Conservation (phyloP, 1,140 invertebrate species). For the Periplaneta americana region DNA sequence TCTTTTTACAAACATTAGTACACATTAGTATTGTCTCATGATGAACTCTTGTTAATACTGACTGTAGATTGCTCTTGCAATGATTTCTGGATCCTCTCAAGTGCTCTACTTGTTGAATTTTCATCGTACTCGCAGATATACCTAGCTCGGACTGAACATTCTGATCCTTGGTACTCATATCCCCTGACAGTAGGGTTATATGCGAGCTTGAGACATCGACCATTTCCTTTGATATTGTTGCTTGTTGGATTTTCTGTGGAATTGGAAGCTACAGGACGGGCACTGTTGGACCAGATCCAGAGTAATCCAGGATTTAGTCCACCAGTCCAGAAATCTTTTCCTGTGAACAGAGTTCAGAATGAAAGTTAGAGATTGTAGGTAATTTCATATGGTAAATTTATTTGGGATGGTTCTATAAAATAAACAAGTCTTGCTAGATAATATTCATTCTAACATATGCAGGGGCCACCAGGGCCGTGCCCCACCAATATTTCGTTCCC, state of each 20-base stretch:
- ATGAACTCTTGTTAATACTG: no score
- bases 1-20: no score
- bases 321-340: conserved; percentile 71
- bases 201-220: conserved; percentile 52
- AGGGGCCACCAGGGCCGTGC: no score
- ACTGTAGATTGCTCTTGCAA: neutral
- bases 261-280: conserved; percentile 52
- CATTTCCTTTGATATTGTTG: conserved; percentile 39
- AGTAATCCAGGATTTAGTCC: conserved; percentile 75
- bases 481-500: no score
- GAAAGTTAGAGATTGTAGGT: neutral
- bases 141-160: conserved; percentile 56
- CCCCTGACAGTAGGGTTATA: conserved; percentile 52
- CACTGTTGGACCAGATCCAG: conserved; percentile 80
- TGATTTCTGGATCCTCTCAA: conserved; percentile 46
- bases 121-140: conserved; percentile 68
- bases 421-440: no score
- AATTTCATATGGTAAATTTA: neutral
- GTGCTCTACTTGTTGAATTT: conserved; percentile 60
- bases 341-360: conserved; percentile 32
- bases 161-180: conserved; percentile 64
- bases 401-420: no score
- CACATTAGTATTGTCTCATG: no score
- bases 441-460: no score
- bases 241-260: conserved; percentile 35